These are phyloP conservation scores for Stenopsyche tienmushanensis DNA, from an alignment of 1,140 invertebrate genomes.

Conservation along the genomic window DNA sequence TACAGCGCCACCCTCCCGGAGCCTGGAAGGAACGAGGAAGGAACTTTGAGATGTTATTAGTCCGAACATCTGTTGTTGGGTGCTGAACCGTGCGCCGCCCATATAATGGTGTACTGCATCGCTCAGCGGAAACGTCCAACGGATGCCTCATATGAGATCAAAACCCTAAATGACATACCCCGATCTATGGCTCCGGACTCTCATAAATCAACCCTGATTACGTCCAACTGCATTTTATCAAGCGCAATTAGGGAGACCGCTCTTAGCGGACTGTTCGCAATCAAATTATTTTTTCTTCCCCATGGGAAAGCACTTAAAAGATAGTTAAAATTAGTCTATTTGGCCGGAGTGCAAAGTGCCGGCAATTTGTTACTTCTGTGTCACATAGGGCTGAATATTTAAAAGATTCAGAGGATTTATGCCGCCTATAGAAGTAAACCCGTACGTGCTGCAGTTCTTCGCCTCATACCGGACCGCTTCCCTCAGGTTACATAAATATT, in stretches of 20 bases:
- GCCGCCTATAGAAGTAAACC: neutral
- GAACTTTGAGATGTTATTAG: slow-evolving; percentile 61
- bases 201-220: too few species aligned
- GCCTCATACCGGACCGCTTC: neutral
- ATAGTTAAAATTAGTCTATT: slow-evolving; percentile 17
- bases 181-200: too few species aligned
- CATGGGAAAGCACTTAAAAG: neutral
- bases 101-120: slow-evolving; percentile 19
- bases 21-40: slow-evolving; percentile 45
- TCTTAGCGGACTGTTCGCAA: slow-evolving; percentile 3
- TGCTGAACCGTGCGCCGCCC: slow-evolving; percentile 46
- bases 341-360: slow-evolving; percentile 10
- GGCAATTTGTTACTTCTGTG: slow-evolving; percentile 33
- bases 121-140: slow-evolving; percentile 21
- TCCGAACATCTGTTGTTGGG: slow-evolving; percentile 60
- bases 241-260: too few species aligned
- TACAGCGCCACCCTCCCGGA: neutral
- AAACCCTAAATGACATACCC: neutral
- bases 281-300: neutral
- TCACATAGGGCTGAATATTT: slow-evolving; percentile 38
- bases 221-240: too few species aligned
- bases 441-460: neutral
- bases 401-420: slow-evolving; percentile 33
- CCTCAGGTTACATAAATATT: neutral
- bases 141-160: neutral